Percentiles rank a stretch among this genome's conserved stretches.
Evolutionary conservation across 2,888 invertebrate genomes (phyloP).

Genomic region (Megalurothrips usitatus): DNA sequence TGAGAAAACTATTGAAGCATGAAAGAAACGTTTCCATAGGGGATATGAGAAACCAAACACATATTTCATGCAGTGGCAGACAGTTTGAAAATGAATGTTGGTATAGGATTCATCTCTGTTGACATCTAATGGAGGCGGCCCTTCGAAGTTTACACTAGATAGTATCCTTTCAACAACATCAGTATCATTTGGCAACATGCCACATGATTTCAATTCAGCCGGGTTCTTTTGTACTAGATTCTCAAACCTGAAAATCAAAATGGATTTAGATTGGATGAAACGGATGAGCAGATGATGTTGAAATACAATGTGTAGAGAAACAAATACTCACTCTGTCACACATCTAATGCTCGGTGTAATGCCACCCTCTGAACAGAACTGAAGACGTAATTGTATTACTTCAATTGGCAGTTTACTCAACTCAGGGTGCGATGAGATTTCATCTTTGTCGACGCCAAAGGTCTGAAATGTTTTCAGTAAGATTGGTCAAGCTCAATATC

Average conservation of each 20-base stretch:
- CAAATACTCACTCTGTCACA: not conserved
- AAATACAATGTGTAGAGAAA: not conserved
- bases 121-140: not conserved
- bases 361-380: not conserved
- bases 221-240: not conserved
- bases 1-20: not conserved
- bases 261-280: not conserved
- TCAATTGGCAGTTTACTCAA: not conserved
- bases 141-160: not conserved
- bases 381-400: not conserved
- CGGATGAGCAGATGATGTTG: not conserved
- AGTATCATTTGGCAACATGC: not conserved
- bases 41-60: not conserved
- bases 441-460: not conserved
- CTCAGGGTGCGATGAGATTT: not conserved
- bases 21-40: not conserved
- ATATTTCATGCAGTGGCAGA: not conserved
- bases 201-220: not conserved
- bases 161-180: not conserved
- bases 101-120: not conserved
- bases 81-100: not conserved
- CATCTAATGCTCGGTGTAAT: not conserved
- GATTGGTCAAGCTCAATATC: too few relatives aligned
- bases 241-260: not conserved
- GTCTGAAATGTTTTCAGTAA: not conserved